Conservation (phyloP, 2,797 vertebrate species). For the Iguana delicatissima region DNA sequence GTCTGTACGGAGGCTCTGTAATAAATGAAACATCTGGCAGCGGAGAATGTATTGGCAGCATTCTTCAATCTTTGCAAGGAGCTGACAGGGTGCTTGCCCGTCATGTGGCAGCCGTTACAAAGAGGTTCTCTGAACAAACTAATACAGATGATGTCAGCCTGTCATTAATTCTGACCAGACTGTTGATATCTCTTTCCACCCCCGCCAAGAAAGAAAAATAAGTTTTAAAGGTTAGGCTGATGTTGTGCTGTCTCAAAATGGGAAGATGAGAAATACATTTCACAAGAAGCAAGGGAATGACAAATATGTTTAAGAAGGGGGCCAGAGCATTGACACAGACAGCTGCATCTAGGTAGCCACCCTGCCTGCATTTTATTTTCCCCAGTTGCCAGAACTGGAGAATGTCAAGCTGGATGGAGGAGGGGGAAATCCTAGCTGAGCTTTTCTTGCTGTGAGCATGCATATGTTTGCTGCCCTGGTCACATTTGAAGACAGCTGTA, state of each 20-base stretch:
- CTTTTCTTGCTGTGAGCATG: background rate
- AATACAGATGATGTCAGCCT: constrained; percentile 73
- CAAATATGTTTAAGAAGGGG: background rate
- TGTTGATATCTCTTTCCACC: constrained; percentile 54
- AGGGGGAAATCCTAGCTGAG: background rate
- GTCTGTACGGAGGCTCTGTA: constrained; percentile 76
- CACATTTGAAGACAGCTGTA: background rate
- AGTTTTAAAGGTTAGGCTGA: constrained; percentile 62
- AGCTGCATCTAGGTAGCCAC: background rate
- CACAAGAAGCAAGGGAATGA: background rate
- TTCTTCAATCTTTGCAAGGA: constrained; percentile 78
- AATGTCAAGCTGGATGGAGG: background rate
- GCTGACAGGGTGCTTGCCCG: constrained; percentile 67
- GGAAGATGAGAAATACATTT: constrained; percentile 6
- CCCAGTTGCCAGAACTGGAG: background rate
- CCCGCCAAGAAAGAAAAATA: constrained; percentile 29
- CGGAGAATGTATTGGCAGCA: constrained; percentile 76
- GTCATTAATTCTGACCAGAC: constrained; percentile 68
- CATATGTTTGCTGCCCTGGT: background rate
- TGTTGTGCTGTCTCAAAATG: constrained; percentile 67
- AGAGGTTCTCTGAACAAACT: constrained; percentile 76
- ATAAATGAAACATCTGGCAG: constrained; percentile 79
- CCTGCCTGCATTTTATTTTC: background rate
- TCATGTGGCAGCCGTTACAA: constrained; percentile 74
- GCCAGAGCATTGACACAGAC: background rate